Percentiles rank a stretch among this genome's conserved stretches.
Evolutionary conservation across 2,113 vertebrate genomes (phyloP).

Genomic region (Romanogobio albipinnatus): DNA sequence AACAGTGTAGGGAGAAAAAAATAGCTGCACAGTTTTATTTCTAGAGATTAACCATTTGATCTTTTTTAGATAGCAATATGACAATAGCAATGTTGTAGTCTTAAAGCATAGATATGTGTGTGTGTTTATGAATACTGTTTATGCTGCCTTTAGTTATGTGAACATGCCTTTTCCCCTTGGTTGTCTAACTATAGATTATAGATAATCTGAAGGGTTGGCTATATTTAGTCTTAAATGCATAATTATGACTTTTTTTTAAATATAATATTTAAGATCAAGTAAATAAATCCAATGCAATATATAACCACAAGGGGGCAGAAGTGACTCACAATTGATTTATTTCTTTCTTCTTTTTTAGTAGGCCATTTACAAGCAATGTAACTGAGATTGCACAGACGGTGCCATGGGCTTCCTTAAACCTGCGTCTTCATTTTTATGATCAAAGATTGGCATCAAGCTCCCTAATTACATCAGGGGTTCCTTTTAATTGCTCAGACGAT

Average conservation of each 20-base stretch:
- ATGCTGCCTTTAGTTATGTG: background rate
- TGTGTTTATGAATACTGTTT: background rate
- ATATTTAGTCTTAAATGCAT: background rate
- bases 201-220: no score
- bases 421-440: constrained; percentile 5
- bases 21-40: background rate
- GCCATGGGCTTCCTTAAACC: background rate
- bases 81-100: background rate
- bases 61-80: background rate
- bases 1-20: background rate
- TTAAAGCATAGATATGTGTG: background rate
- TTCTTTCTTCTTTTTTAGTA: background rate
- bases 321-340: background rate
- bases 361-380: background rate
- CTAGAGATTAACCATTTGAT: background rate
- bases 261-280: background rate
- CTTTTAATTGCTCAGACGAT: background rate
- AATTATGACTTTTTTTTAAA: background rate
- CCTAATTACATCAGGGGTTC: background rate
- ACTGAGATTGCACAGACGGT: background rate
- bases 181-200: background rate
- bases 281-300: background rate
- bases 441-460: constrained; percentile 17
- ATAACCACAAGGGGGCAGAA: constrained; percentile 17
- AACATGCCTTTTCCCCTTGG: no score